These are phyloP conservation scores for Trissonchulus latispiculum DNA, from an alignment of 2,888 invertebrate species.

Conservation along the genomic window DNA sequence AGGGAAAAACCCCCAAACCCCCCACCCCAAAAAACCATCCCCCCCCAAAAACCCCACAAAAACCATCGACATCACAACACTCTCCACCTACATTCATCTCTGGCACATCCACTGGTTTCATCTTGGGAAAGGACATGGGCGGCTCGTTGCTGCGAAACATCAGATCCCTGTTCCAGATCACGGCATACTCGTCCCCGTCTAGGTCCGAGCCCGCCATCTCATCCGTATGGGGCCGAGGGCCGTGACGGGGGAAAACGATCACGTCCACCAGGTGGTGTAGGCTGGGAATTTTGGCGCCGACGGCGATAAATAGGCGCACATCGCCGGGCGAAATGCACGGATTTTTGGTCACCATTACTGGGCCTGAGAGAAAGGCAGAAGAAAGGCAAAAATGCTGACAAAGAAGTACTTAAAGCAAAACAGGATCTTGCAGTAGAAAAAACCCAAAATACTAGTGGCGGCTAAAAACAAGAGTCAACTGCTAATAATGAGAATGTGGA, in stretches of 20 bases:
- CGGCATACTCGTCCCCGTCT: slow-evolving; percentile 47
- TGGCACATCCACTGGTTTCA: neutral
- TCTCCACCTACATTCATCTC: neutral
- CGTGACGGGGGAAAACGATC: slow-evolving; percentile 46
- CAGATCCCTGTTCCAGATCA: slow-evolving; percentile 44
- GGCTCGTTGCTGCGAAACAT: slow-evolving; percentile 36
- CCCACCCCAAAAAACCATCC: no score
- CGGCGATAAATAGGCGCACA: slow-evolving; percentile 36
- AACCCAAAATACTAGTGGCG: no score
- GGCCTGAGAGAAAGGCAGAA: slow-evolving; percentile 16
- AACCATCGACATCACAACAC: no score
- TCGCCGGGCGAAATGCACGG: slow-evolving; percentile 48
- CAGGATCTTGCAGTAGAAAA: no score
- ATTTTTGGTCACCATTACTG: slow-evolving; percentile 44
- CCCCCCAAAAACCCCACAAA: no score
- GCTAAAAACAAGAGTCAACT: no score
- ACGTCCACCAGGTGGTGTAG: slow-evolving; percentile 41
- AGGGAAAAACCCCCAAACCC: no score
- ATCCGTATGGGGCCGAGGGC: slow-evolving; percentile 45
- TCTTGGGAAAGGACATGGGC: slow-evolving; percentile 31
- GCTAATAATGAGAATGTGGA: no score
- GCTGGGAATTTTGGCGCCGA: slow-evolving; percentile 35
- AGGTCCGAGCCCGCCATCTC: slow-evolving; percentile 48
- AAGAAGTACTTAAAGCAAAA: no score
- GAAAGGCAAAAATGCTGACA: no score